Percentiles rank a stretch among this genome's conserved stretches.
Conservation (phyloP, 2,113 vertebrate genomes). For the Ictidomys tridecemlineatus region DNA sequence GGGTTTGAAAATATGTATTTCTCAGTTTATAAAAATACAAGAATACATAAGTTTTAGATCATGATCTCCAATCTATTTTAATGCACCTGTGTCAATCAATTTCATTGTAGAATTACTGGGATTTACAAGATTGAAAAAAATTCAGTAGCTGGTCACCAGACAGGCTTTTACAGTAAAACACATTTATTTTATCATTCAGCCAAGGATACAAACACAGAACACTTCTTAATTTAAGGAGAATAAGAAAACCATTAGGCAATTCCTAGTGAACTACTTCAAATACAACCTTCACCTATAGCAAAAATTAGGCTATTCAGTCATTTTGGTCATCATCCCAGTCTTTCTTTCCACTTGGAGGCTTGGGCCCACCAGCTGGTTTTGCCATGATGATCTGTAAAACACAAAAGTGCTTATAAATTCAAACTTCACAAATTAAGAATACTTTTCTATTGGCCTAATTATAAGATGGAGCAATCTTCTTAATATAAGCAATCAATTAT, state of each 20-base stretch:
- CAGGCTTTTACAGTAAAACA: slow-evolving; percentile 31
- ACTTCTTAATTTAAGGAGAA: slow-evolving; percentile 87
- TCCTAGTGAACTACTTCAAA: slow-evolving; percentile 41
- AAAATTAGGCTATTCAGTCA: slow-evolving; percentile 83
- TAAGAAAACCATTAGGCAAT: slow-evolving; percentile 63
- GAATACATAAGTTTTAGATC: too few relatives aligned
- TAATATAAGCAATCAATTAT: not conserved
- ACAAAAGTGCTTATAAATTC: not conserved
- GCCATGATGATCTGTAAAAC: slow-evolving; percentile 97
- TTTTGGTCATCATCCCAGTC: slow-evolving; percentile 97
- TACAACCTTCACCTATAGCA: not conserved
- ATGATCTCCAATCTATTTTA: too few relatives aligned
- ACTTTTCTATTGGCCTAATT: not conserved
- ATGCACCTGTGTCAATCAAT: too few relatives aligned
- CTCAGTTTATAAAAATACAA: too few relatives aligned
- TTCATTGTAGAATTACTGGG: too few relatives aligned
- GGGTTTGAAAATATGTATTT: too few relatives aligned
- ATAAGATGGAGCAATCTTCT: not conserved
- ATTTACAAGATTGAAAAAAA: not conserved
- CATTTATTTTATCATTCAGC: slow-evolving; percentile 68
- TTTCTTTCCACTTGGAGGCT: slow-evolving; percentile 95
- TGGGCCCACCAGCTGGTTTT: slow-evolving; percentile 97
- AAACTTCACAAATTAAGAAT: not conserved
- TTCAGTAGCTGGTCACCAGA: not conserved
- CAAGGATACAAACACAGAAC: slow-evolving; percentile 56